These are phyloP conservation scores for Origma solitaria DNA, from an alignment of 2,113 vertebrate species.

Conservation along the genomic window DNA sequence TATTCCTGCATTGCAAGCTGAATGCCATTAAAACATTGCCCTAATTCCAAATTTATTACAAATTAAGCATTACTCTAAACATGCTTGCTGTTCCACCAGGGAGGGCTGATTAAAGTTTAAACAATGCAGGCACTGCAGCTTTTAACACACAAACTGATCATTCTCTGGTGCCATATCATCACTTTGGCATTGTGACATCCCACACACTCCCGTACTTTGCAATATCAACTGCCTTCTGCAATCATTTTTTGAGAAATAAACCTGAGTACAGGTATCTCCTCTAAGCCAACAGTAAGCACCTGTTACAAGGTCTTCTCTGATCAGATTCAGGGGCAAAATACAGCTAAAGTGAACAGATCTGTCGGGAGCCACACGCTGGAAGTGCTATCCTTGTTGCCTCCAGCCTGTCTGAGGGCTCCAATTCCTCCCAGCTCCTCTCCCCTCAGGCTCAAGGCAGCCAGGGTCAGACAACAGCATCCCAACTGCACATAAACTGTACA, in stretches of 20 bases:
- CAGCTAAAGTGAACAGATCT: neutral
- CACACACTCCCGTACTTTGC: neutral
- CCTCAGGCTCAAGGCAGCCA: neutral
- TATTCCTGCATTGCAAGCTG: neutral
- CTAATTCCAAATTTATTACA: constrained; percentile 12
- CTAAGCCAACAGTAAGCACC: neutral
- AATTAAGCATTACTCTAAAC: constrained; percentile 14
- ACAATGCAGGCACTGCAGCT: neutral
- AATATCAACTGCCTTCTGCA: neutral
- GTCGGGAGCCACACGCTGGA: neutral
- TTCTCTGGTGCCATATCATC: neutral
- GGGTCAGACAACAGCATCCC: neutral
- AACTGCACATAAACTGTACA: neutral
- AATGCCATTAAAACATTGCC: neutral
- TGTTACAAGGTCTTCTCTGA: neutral
- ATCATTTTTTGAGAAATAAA: neutral
- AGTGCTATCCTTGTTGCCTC: fast-evolving
- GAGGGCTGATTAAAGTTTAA: constrained; percentile 3
- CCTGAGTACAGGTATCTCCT: neutral
- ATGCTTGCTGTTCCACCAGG: neutral
- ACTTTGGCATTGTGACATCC: neutral
- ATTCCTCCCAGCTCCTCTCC: neutral
- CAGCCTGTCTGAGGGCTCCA: fast-evolving
- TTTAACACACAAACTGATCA: neutral
- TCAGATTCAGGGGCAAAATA: neutral